phyloP scores from a whole-genome alignment of 23 tunicate species.

The Oikopleura vanhoeffeni region DNA sequence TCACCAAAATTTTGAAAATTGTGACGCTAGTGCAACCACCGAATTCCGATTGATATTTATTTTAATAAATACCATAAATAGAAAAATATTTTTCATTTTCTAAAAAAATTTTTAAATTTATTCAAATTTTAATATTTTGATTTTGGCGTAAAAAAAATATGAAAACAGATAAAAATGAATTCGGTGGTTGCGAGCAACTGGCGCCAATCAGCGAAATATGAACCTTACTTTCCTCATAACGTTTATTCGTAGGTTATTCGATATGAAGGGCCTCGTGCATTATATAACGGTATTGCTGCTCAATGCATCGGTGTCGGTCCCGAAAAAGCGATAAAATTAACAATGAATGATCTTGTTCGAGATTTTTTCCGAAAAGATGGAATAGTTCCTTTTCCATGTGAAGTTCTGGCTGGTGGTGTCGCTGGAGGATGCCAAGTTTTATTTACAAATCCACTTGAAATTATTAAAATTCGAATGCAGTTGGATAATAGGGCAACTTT shows the following conservation, averaged over 20 bases:
- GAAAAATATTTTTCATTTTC: too few relatives aligned
- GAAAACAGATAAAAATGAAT: too few relatives aligned
- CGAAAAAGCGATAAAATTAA: slow-evolving; percentile 91
- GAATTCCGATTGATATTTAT: too few relatives aligned
- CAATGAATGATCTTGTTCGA: slow-evolving; percentile 92
- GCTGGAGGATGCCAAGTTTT: slow-evolving; percentile 93
- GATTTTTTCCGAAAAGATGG: slow-evolving; percentile 63
- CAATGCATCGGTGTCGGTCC: slow-evolving; percentile 94
- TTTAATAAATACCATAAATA: too few relatives aligned
- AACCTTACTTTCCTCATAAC: too few relatives aligned
- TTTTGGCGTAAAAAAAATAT: too few relatives aligned
- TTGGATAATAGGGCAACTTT: slow-evolving; percentile 14
- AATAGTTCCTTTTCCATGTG: slow-evolving; percentile 48
- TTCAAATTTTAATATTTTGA: too few relatives aligned
- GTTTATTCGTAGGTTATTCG: slow-evolving; percentile 73
- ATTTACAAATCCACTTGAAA: slow-evolving; percentile 90
- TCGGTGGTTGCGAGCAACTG: too few relatives aligned
- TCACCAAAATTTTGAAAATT: too few relatives aligned
- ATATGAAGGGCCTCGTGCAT: slow-evolving; percentile 70
- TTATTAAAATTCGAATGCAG: slow-evolving; percentile 81
- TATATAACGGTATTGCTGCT: slow-evolving; percentile 76
- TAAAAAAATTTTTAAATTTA: too few relatives aligned
- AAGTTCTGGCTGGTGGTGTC: slow-evolving; percentile 61
- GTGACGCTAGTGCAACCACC: too few relatives aligned
- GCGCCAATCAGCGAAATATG: too few relatives aligned